Percentiles rank a stretch among this genome's conserved stretches.
These are phyloP conservation scores for Eupeodes luniger DNA, from an alignment of 2,888 invertebrate genomes.

Conservation along the genomic window DNA sequence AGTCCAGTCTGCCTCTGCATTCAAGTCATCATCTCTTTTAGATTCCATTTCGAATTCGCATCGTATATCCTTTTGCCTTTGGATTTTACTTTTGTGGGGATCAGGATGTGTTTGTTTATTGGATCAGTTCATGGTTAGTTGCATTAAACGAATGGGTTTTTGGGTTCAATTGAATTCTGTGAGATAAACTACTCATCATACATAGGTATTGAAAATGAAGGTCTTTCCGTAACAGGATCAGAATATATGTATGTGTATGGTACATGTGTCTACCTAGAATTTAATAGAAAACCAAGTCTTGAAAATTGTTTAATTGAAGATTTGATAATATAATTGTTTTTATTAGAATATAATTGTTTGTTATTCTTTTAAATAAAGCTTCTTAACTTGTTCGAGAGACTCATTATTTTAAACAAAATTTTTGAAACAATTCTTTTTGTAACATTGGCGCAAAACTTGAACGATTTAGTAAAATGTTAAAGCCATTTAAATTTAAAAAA, in stretches of 20 bases:
- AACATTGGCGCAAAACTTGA: no score
- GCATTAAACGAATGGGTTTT: slow-evolving; percentile 50
- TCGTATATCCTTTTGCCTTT: slow-evolving; percentile 8
- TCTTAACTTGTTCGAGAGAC: no score
- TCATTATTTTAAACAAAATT: no score
- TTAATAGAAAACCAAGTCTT: slow-evolving; percentile 1
- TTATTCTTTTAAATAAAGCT: no score
- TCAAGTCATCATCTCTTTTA: slow-evolving; percentile 6
- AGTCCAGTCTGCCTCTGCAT: not conserved
- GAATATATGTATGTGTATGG: no score
- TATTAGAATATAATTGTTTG: no score
- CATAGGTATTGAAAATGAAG: not conserved
- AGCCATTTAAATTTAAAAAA: no score
- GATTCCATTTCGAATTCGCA: not conserved
- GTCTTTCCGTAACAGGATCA: not conserved
- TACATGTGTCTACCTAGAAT: not conserved
- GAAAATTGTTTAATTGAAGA: slow-evolving; percentile 19
- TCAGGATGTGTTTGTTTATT: slow-evolving; percentile 35
- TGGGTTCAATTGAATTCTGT: slow-evolving; percentile 42
- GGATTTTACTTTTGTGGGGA: slow-evolving; percentile 12
- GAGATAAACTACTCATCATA: not conserved
- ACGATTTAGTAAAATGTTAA: no score
- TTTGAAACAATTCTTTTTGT: no score
- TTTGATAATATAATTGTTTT: not conserved
- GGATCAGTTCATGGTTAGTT: slow-evolving; percentile 52